These are phyloP conservation scores for Lymantria monacha DNA, from an alignment of 2,888 invertebrate species.

Conservation along the genomic window DNA sequence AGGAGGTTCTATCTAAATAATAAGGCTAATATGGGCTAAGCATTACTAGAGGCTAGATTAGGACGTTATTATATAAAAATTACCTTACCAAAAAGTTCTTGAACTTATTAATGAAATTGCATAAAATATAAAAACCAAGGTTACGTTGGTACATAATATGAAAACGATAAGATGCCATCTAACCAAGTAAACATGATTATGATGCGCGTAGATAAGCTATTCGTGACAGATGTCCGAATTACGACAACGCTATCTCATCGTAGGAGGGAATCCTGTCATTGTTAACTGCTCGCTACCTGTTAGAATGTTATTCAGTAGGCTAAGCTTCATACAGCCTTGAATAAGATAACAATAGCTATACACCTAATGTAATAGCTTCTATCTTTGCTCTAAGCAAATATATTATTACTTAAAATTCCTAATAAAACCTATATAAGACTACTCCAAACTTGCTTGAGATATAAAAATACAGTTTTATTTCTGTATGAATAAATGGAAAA, in stretches of 20 bases:
- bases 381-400: neutral
- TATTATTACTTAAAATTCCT: too few species aligned
- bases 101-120: neutral
- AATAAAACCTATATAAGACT: too few species aligned
- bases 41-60: too few species aligned
- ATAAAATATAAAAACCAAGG: slow-evolving; percentile 13
- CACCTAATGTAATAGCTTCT: neutral
- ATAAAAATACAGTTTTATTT: too few species aligned
- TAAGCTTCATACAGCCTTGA: slow-evolving; percentile 19
- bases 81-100: too few species aligned
- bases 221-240: slow-evolving; percentile 64
- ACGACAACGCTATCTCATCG: slow-evolving; percentile 40
- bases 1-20: too few species aligned
- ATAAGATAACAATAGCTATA: neutral
- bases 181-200: slow-evolving; percentile 39
- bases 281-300: slow-evolving; percentile 18
- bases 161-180: slow-evolving; percentile 35
- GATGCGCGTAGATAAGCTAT: slow-evolving; percentile 48
- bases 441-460: too few species aligned
- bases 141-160: slow-evolving; percentile 21
- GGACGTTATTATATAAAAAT: too few species aligned
- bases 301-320: slow-evolving; percentile 10
- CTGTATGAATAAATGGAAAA: too few species aligned
- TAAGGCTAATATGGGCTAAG: too few species aligned
- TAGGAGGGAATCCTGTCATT: slow-evolving; percentile 36